phyloP scores from a whole-genome alignment of 23 tunicate species.

The Halocynthia aurantium region DNA sequence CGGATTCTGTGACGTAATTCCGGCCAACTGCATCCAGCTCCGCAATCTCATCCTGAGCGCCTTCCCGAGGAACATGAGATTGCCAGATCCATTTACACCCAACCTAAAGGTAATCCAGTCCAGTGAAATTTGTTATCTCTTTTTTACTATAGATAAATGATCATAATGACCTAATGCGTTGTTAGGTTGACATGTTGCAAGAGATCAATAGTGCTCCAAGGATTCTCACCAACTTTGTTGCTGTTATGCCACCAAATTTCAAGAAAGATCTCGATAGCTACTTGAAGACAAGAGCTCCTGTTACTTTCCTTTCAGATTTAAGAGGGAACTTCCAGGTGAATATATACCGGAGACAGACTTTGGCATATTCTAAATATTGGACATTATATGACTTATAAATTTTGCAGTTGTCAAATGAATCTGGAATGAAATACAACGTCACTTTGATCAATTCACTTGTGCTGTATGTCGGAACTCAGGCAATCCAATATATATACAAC shows the following conservation, averaged over 20 bases:
- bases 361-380: background rate
- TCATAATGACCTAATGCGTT: background rate
- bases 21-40: conserved; percentile 98
- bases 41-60: conserved; percentile 95
- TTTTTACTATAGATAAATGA: background rate
- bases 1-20: conserved; percentile 98
- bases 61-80: conserved; percentile 89
- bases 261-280: conserved; percentile 75
- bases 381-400: background rate
- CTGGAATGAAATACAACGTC: conserved; percentile 78
- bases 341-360: background rate
- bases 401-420: conserved; percentile 46
- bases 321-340: conserved; percentile 69
- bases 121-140: background rate
- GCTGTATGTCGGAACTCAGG: conserved; percentile 92
- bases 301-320: conserved; percentile 73
- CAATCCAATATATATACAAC: conserved; percentile 69
- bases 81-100: conserved; percentile 95
- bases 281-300: conserved; percentile 79
- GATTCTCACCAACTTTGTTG: conserved; percentile 69
- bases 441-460: conserved; percentile 95
- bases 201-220: conserved; percentile 88
- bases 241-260: conserved; percentile 76
- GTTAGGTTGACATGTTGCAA: conserved; percentile 85
- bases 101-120: conserved; percentile 62